Percentiles rank a stretch among this genome's conserved stretches.
phyloP scores from a whole-genome alignment of 2,797 vertebrate species.

The Oreochromis mossambicus region DNA sequence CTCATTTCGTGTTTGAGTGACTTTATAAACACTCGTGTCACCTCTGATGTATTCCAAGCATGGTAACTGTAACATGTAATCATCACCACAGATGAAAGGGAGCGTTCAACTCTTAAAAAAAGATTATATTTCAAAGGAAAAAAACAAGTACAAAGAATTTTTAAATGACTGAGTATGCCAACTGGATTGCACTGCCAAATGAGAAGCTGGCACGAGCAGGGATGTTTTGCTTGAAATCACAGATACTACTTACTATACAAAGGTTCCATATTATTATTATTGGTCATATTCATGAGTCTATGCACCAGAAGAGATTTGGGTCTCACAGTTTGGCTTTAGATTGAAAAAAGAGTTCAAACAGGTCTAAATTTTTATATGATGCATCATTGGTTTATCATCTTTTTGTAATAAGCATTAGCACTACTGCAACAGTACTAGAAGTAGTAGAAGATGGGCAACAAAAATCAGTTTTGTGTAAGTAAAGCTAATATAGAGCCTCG shows the following conservation, averaged over 20 bases:
- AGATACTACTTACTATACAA: not conserved
- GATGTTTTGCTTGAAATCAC: not conserved
- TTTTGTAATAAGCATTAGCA: not conserved
- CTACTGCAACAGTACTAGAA: not conserved
- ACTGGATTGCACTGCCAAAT: not conserved
- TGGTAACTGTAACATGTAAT: not conserved
- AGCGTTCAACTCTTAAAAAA: not conserved
- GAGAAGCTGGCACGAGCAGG: not conserved
- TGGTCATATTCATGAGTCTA: not conserved
- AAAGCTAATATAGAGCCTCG: not conserved
- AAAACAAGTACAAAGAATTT: not conserved
- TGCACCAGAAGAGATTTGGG: not conserved
- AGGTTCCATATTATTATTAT: not conserved
- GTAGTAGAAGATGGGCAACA: not conserved
- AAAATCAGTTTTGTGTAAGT: not conserved
- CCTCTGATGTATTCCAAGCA: not conserved
- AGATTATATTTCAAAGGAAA: not conserved
- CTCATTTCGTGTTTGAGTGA: not conserved
- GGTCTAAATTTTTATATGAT: not conserved
- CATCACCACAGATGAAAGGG: not conserved
- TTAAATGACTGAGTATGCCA: not conserved
- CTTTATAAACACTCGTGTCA: not conserved
- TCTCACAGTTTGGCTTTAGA: not conserved
- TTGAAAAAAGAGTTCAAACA: not conserved
- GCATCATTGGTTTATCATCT: not conserved